These are phyloP conservation scores for Luperina testacea DNA, from an alignment of 2,888 invertebrate genomes.

Conservation along the genomic window DNA sequence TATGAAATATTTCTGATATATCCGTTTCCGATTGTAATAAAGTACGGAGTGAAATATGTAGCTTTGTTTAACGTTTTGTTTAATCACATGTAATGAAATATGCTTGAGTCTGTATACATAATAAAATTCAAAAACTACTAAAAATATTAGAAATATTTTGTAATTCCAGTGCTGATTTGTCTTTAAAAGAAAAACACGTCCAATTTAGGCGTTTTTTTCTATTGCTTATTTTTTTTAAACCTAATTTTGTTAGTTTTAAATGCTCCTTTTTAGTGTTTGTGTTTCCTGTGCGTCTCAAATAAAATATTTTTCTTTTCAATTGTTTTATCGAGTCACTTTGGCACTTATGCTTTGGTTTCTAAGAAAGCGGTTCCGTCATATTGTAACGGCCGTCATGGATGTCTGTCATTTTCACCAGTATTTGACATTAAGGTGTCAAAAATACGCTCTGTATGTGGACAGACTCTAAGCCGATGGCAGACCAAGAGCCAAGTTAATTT, in stretches of 20 bases:
- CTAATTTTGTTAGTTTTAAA: background rate
- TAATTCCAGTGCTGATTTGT: background rate
- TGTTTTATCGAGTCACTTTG: background rate
- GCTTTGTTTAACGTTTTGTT: background rate
- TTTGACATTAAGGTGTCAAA: background rate
- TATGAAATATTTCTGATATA: slow-evolving; percentile 33
- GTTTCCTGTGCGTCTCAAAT: background rate
- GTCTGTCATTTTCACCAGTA: background rate
- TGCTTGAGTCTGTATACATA: too few species aligned
- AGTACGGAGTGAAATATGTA: slow-evolving; percentile 21
- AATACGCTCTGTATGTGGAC: background rate
- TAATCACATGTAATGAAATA: slow-evolving; percentile 10
- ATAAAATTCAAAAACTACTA: background rate
- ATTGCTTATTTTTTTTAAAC: background rate
- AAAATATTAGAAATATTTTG: background rate
- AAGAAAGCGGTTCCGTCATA: background rate
- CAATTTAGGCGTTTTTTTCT: background rate
- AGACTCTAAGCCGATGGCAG: background rate
- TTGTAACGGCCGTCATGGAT: background rate
- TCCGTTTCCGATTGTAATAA: slow-evolving; percentile 44
- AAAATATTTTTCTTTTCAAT: background rate
- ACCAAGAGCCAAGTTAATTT: background rate
- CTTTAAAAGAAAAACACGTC: background rate
- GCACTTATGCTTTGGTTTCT: background rate
- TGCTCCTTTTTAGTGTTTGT: background rate